Percentiles rank a stretch among this genome's conserved stretches.
Conservation (phyloP, 2,113 vertebrate species). For the Vireo altiloquus region DNA sequence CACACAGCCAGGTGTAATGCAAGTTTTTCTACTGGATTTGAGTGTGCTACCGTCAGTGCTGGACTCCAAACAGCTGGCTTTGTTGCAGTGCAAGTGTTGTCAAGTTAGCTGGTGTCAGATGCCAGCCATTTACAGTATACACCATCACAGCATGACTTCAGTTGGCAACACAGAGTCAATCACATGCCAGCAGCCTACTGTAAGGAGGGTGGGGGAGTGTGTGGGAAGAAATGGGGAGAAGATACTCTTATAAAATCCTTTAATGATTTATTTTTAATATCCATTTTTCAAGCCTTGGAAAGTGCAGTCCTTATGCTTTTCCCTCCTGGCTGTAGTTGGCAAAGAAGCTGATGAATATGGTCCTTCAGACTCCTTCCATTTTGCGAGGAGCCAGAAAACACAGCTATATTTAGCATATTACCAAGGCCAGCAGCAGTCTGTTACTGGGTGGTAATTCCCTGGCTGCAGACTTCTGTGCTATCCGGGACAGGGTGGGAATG, state of each 20-base stretch:
- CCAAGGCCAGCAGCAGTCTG: constrained; percentile 33
- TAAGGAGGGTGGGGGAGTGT: constrained; percentile 16
- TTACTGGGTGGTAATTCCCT: constrained; percentile 37
- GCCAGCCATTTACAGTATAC: constrained; percentile 57
- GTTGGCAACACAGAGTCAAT: constrained; percentile 49
- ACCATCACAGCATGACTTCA: constrained; percentile 28
- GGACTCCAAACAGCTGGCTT: background rate
- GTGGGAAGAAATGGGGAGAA: constrained; percentile 33
- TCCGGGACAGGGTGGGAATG: background rate
- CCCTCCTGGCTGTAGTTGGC: constrained; percentile 30
- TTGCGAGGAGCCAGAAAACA: background rate
- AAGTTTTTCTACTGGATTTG: background rate
- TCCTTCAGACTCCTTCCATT: constrained; percentile 13
- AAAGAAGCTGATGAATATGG: constrained; percentile 1
- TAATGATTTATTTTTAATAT: constrained; percentile 58
- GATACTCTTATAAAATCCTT: background rate
- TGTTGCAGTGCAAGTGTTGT: background rate
- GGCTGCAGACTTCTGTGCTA: background rate
- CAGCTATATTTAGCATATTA: constrained; percentile 31
- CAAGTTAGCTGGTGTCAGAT: constrained; percentile 20
- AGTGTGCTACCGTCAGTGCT: background rate
- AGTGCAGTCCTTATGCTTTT: constrained; percentile 29
- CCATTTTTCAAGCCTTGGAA: background rate
- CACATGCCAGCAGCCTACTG: constrained; percentile 53
- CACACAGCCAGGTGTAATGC: background rate